Evolutionary conservation across 2,113 vertebrate genomes (phyloP).

Genomic region (Petromus typicus): DNA sequence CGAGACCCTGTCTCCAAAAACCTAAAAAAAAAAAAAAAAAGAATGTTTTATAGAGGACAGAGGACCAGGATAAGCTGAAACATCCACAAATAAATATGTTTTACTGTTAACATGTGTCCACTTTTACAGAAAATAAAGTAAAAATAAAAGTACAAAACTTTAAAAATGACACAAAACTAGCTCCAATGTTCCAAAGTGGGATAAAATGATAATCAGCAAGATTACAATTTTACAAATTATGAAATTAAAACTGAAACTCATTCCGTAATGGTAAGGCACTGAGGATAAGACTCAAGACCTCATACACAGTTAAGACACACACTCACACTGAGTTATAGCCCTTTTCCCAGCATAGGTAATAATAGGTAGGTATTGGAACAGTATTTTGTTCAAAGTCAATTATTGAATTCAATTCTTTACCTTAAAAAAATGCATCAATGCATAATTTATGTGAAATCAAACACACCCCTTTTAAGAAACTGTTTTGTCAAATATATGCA

Average conservation of each 20-base stretch:
- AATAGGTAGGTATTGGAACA: not conserved
- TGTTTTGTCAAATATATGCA: not conserved
- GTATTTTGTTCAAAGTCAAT: not conserved
- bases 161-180: not conserved
- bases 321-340: not conserved
- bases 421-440: not conserved
- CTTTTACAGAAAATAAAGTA: not conserved
- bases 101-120: not conserved
- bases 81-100: not conserved
- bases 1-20: too few species aligned
- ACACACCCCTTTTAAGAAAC: not conserved
- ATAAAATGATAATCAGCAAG: constrained; percentile 26
- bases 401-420: not conserved
- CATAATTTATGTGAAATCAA: not conserved
- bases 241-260: not conserved
- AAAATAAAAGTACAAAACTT: constrained; percentile 13
- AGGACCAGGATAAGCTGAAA: not conserved
- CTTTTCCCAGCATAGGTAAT: not conserved
- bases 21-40: too few species aligned
- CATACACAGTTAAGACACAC: not conserved
- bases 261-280: not conserved
- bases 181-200: not conserved
- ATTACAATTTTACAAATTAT: not conserved
- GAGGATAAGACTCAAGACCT: not conserved
- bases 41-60: too few species aligned